Evolutionary conservation across 2,797 vertebrate genomes (phyloP), one percentile per base, ranked within the genome.

Genomic region (Lerista edwardsae): DNA sequence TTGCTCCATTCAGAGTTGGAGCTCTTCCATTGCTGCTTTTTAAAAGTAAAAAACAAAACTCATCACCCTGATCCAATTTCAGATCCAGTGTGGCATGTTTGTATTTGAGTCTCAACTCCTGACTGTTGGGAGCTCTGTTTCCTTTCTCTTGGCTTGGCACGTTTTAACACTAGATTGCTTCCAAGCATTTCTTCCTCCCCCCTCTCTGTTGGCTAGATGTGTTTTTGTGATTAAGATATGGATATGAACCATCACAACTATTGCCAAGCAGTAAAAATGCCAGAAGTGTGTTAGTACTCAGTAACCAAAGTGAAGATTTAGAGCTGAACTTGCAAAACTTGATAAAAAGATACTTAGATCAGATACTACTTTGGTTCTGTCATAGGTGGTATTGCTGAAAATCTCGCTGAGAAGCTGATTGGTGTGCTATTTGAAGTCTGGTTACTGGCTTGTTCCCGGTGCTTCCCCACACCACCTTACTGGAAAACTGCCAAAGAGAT

Each of bases 401-500:
- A 96, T 88, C 96, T 99, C 91, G 98, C 98, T 61, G 98, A 98
- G 91, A 97, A 97, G 92, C 92, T 98, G 80, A 97, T 99, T 89
- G 97, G 96, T 0, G 98, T 98, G 88, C 95, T 98, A 62, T 97
- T 99, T 91, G 98, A 99, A 92, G 98, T 98, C 79, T 99, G 98
- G 98, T 93, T 99, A 75, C 93, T 98, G 21, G 97, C 98, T 78
- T 98, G 98, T 81, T 96, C 97, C 0, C 96, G 96, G 36, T 99
- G 98, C 95, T 99, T 98, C 84, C 98, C 98, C 6, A 98, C 98
- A 21, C 97, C 97, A 39, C 97, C 97, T 0, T 97, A 98, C 77
- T 99, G 98, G 98, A 97, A 97, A 93, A 98, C 97, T n/a, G 97
- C 97, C 93, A 97, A 97, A 94, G 98, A 98, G 94, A 98, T 98